phyloP scores from a whole-genome alignment of 2,888 invertebrate genomes.

The Dromius quadrimaculatus region DNA sequence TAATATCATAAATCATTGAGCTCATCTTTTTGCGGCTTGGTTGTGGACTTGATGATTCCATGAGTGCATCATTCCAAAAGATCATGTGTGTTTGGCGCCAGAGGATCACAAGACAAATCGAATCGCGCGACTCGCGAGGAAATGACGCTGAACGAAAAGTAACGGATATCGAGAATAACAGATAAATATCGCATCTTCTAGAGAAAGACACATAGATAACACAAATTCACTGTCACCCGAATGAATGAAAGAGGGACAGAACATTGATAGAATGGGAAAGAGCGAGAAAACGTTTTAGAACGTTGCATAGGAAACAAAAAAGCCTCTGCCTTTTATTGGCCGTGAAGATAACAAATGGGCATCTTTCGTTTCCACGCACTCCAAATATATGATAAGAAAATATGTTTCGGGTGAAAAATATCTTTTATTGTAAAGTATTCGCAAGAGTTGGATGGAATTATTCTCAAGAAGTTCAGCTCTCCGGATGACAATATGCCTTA shows the following conservation, averaged over 20 bases:
- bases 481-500: too few relatives aligned
- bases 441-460: conserved; percentile 33
- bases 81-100: conserved; percentile 11
- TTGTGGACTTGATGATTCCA: conserved; percentile 20
- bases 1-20: neutral
- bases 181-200: conserved; percentile 64
- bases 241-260: conserved; percentile 62
- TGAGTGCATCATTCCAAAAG: conserved; percentile 21
- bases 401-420: conserved; percentile 49
- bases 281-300: conserved; percentile 31
- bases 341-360: conserved; percentile 61
- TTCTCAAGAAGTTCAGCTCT: neutral
- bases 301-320: conserved; percentile 64
- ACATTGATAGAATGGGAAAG: too few relatives aligned
- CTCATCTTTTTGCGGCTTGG: too few relatives aligned
- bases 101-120: conserved; percentile 43
- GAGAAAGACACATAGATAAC: conserved; percentile 63
- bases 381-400: conserved; percentile 52
- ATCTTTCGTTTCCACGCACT: conserved; percentile 52
- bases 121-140: conserved; percentile 57
- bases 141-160: conserved; percentile 60
- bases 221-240: conserved; percentile 65
- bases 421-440: conserved; percentile 50
- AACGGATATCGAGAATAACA: conserved; percentile 61
- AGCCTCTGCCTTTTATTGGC: conserved; percentile 62